phyloP scores from a whole-genome alignment of 1,140 invertebrate genomes.

The Acromyrmex charruanus region DNA sequence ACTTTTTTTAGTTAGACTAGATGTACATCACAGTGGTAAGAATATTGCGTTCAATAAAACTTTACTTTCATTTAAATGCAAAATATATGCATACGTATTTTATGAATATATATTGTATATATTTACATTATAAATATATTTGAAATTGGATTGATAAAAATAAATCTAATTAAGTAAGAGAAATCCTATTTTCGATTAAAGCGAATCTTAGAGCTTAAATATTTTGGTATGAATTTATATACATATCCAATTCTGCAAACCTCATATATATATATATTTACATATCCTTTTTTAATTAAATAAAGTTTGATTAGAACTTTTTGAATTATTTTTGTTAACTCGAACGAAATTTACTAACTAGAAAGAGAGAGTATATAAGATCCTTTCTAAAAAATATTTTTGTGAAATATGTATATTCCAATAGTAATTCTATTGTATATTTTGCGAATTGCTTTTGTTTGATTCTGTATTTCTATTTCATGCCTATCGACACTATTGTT shows the following conservation, averaged over 20 bases:
- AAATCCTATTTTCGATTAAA: too few relatives aligned
- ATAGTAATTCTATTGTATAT: conserved; percentile 1
- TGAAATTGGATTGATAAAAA: too few relatives aligned
- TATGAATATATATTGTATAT: background rate
- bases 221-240: background rate
- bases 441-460: conserved; percentile 15
- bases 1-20: background rate
- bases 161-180: too few relatives aligned
- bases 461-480: background rate
- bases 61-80: background rate
- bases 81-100: background rate
- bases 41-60: background rate
- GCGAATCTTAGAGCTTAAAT: too few relatives aligned
- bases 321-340: conserved; percentile 9
- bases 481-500: background rate
- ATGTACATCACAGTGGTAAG: background rate
- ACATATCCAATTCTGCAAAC: too few relatives aligned
- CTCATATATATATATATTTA: too few relatives aligned
- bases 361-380: background rate
- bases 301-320: background rate
- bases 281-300: background rate
- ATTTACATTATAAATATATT: too few relatives aligned
- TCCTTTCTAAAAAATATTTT: conserved; percentile 15
- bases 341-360: too few relatives aligned
- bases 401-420: background rate